A percentile compares a stretch with the other conserved stretches of the same genome.
Evolutionary conservation across 2,113 vertebrate genomes (phyloP).

Genomic region (Pseudopipra pipra): DNA sequence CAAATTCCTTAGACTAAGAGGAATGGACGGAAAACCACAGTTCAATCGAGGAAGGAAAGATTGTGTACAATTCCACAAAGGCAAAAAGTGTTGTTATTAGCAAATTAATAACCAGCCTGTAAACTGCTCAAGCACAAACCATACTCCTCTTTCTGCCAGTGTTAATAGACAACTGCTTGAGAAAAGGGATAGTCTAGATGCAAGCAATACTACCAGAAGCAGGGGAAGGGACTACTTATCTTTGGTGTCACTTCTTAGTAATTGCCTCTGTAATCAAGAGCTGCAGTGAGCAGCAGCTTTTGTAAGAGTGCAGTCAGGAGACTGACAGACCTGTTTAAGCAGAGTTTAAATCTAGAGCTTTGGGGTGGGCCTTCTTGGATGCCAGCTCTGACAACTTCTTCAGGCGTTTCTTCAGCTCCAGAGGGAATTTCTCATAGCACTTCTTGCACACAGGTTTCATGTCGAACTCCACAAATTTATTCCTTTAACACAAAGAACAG

Average conservation of each 20-base stretch:
- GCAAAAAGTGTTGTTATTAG: background rate
- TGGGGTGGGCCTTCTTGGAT: constrained; percentile 71
- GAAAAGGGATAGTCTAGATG: background rate
- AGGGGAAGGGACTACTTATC: background rate
- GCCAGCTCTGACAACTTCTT: constrained; percentile 88
- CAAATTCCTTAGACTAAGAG: background rate
- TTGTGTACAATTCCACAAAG: background rate
- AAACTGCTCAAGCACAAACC: background rate
- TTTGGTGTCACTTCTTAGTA: constrained; percentile 17
- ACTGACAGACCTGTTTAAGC: constrained; percentile 33
- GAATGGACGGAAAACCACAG: background rate
- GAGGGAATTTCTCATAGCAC: constrained; percentile 93
- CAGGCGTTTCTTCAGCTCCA: constrained; percentile 95
- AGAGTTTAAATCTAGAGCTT: constrained; percentile 69
- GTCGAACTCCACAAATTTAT: constrained; percentile 98
- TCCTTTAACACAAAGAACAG: constrained; percentile 75
- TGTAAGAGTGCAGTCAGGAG: background rate
- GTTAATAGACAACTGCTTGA: background rate
- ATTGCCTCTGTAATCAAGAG: background rate
- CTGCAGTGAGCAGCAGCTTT: constrained; percentile 2
- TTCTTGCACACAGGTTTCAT: constrained; percentile 98
- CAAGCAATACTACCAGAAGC: background rate
- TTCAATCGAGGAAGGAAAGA: background rate
- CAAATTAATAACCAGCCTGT: background rate
- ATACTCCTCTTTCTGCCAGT: background rate